Base-by-base conservation (phyloP, 2,797 vertebrate genomes). In the Zalophus californianus region DNA sequence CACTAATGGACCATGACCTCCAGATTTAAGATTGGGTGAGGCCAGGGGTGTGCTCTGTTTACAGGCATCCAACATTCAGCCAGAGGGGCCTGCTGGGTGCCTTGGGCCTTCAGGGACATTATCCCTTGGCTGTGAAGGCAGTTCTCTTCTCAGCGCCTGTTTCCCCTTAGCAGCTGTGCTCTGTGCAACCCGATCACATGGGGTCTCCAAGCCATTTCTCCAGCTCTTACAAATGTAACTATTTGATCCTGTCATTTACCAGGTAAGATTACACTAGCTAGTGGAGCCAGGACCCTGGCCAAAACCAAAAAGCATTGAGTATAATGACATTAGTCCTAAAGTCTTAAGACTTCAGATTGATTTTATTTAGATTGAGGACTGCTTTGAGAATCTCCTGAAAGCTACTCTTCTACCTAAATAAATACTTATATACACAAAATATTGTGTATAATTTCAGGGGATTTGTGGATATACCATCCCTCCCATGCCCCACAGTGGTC, bases 311-410 rank as follows among this genome's bases (percentile, higher is more conserved):
- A 77, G 29, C 38, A 58, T 0, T 52, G n/a, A 85, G n/a, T 75
- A 12, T 21, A 60, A 44, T 18, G 21, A 32, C 23, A 68, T 70
- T 75, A 29, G 27, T n/a, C 64, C 68, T 70, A 77, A 90, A 80
- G 27, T 66, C 78, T 72, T 89, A 86, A 85, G 77, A 85, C 87
- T 66, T 66, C 32, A 66, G 62, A 66, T 18, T n/a, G 15, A 27
- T 91, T 89, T 58, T 88, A 70, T 60, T 62, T 73, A 86, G 73
- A 78, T 60, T 73, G 68, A 83, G 73, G 29, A 86, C 15, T 32
- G 21, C 48, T 87, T 87, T 94, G 70, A 90, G 50, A 58, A 80
- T 88, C 72, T 70, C 70, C 21, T 68, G 32, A 91, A 85, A 64
- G 38, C 66, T 83, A 21, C 7, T 23, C 23, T 83, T 50, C n/a